Base-by-base conservation (phyloP, 2,113 vertebrate genomes). In the Montifringilla adamsi region DNA sequence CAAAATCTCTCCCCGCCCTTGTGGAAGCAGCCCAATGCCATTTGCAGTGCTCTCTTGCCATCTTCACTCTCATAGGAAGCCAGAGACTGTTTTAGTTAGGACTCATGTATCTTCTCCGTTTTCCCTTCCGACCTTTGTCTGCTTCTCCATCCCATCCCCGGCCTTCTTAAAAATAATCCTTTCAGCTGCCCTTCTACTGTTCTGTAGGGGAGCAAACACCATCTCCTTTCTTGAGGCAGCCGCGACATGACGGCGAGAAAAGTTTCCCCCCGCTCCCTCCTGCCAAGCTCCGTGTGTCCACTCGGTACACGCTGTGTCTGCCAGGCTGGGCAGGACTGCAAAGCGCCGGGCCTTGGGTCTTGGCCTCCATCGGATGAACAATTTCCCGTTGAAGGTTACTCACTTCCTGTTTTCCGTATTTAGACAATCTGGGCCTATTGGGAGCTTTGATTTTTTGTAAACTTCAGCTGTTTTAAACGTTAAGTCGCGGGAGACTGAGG, bases 351-450 rank as follows among this genome's bases (percentile, higher is more conserved):
- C 93, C 84, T 70, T 93, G 96, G 97, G 91, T 97, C 93, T 89
- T 94, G 95, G 96, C 96, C 97, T 97, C 98, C 98, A 97, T 98
- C 96, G 97, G 97, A 97, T 97, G 96, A 98, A 99, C 97, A 98
- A 98, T 98, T 99, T 98, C 98, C 98, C 98, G 97, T 98, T 97
- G 97, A 97, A 98, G 96, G 97, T 96, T 97, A 98, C 97, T 98
- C 97, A 97, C 98, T 99, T 99, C 98, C 98, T 98, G 98, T 98
- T 98, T 98, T 98, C 97, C 33, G 84, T 96, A 97, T 96, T 98
- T 97, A 95, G 95, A 98, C 97, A 96, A 94, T 95, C 55, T 95
- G 93, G 91, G 96, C 86, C 97, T 96, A 96, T 87, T 55, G 91
- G 97, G 97, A 96, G 94, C 96, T 97, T 95, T 97, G 91, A 97